Evolutionary conservation across 2,113 vertebrate genomes (phyloP), one percentile per base, ranked within the genome.

Genomic region (Spea multiplicata): DNA sequence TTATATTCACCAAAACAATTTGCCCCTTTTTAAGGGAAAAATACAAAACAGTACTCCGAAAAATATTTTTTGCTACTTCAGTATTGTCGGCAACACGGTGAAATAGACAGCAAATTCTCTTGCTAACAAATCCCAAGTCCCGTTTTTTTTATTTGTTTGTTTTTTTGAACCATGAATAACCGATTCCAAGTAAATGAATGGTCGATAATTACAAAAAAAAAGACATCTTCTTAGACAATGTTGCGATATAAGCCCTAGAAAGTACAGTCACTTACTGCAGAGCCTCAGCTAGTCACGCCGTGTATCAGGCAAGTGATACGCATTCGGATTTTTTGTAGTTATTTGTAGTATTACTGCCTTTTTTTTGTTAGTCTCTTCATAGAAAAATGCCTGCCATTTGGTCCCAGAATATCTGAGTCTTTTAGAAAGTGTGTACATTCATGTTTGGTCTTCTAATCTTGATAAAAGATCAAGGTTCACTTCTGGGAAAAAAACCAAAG

Each of bases 401-500:
- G 94, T 96, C 95, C 93, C 94, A 91, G 90, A 87, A 86, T 30
- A 30, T 85, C 83, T 88, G 86, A 90, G 93, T 93, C 91, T 85
- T 83, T 92, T 93, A 94, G 92, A 92, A 96, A 95, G 94, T 91
- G 92, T 94, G 92, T 94, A 97, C 95, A 97, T 96, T 97, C 95
- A 95, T 78, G 88, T 91, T 92, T 92, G 89, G 91, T 89, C 89
- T 90, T 90, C 86, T 85, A 81, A 84, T 84, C 91, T 88, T 88
- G 91, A 89, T 87, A 91, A 92, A 88, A 93, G 83, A 88, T 87
- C 88, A 91, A 89, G 89, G 87, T 91, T 91, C 85, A 84, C 88
- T 92, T 90, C 89, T 88, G 88, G 93, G 92, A 90, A 90, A 86
- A 91, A 85, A 88, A 91, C 87, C 74, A 82, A 89, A 89, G 91